phyloP scores from a whole-genome alignment of 2,797 vertebrate genomes.

The Anguilla megastoma region DNA sequence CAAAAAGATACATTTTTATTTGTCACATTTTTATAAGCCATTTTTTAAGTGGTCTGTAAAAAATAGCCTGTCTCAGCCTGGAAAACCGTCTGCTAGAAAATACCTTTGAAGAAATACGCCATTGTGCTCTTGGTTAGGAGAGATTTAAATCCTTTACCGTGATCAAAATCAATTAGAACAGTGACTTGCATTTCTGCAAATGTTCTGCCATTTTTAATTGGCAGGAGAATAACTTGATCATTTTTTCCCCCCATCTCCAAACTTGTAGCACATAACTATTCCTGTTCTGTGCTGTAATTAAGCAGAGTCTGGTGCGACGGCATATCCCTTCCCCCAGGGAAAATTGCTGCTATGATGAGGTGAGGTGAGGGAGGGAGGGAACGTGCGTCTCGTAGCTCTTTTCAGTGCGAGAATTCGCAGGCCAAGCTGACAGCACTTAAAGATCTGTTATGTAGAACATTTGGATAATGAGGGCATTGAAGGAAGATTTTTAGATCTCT shows the following conservation, averaged over 20 bases:
- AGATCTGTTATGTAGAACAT: not conserved
- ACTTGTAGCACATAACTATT: constrained; percentile 25
- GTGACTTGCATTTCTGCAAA: not conserved
- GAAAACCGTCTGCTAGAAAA: not conserved
- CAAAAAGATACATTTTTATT: not conserved
- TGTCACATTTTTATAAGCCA: not conserved
- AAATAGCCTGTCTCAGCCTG: not conserved
- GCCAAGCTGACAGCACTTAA: not conserved
- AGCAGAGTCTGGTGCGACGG: constrained; percentile 45
- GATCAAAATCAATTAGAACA: constrained; percentile 2
- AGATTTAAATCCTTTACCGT: not conserved
- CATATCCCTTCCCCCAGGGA: constrained; percentile 14
- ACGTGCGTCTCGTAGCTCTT: constrained; percentile 56
- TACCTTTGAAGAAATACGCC: not conserved
- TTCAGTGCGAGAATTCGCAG: constrained; percentile 30
- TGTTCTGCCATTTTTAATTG: constrained; percentile 1
- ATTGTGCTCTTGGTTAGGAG: not conserved
- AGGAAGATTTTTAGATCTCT: not conserved
- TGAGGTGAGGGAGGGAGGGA: constrained; percentile 58
- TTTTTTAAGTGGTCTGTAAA: not conserved
- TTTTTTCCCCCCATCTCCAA: not conserved
- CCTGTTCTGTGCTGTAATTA: constrained; percentile 65
- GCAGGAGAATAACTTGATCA: constrained; percentile 12
- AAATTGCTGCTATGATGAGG: constrained; percentile 29
- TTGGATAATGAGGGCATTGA: not conserved